Conservation (phyloP, 2,797 vertebrate species). For the Notoglanidium macrostoma region DNA sequence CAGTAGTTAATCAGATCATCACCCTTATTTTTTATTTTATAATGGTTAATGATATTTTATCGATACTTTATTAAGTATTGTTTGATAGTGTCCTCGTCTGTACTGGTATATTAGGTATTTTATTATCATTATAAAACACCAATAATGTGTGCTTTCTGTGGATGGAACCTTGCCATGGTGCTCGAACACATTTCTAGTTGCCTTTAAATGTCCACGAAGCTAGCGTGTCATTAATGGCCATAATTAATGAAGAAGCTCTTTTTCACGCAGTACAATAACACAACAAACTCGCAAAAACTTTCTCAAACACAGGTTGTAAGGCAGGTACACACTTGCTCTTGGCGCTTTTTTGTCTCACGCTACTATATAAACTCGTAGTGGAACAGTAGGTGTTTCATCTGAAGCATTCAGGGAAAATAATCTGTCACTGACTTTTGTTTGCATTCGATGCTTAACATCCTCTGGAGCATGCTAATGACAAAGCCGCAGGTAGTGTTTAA, state of each 20-base stretch:
- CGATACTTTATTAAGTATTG: not conserved
- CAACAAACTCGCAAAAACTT: not conserved
- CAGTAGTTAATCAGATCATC: not conserved
- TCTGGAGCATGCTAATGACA: constrained; percentile 44
- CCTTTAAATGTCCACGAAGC: not conserved
- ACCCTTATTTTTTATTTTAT: not conserved
- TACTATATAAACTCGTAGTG: not conserved
- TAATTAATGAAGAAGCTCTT: not conserved
- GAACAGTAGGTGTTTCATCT: constrained; percentile 21
- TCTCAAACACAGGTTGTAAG: not conserved
- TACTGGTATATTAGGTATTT: not conserved
- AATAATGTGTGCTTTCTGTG: not conserved
- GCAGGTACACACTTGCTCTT: not conserved
- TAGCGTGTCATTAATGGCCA: not conserved
- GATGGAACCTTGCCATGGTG: not conserved
- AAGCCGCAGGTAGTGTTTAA: constrained; percentile 67
- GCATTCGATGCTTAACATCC: constrained; percentile 32
- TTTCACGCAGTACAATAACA: not conserved
- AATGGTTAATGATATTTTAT: no score
- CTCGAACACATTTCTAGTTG: not conserved
- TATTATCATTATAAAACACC: not conserved
- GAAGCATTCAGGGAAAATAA: constrained; percentile 15
- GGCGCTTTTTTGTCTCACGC: not conserved
- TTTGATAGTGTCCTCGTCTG: no score
- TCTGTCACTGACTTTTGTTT: constrained; percentile 44